Percentiles rank a stretch among this genome's conserved stretches.
Conservation (phyloP, 1,140 invertebrate genomes). For the Apis florea region DNA sequence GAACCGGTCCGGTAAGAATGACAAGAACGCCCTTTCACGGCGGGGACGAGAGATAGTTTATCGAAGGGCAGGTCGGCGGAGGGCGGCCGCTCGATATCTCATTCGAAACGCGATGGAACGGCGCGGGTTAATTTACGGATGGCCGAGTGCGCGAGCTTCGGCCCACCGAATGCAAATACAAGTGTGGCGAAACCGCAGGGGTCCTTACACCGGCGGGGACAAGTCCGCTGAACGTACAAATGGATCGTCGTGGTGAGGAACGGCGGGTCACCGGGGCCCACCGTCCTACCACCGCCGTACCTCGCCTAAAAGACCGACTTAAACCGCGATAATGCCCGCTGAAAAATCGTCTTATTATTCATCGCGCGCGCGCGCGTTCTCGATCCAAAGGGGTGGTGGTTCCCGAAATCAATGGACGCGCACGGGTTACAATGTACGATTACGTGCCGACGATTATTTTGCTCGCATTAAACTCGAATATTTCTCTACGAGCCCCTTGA, state of each 20-base stretch:
- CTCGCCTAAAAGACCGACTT: constrained; percentile 46
- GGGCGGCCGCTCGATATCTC: constrained; percentile 62
- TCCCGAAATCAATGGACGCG: constrained; percentile 32
- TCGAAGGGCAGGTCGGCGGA: constrained; percentile 53
- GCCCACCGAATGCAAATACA: constrained; percentile 62
- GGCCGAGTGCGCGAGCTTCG: constrained; percentile 37
- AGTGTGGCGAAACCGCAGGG: constrained; percentile 66
- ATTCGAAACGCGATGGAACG: constrained; percentile 62
- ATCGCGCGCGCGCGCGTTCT: constrained; percentile 28
- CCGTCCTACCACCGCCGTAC: background rate
- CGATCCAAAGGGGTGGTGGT: background rate
- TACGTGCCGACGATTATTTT: constrained; percentile 38
- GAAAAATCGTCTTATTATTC: constrained; percentile 65
- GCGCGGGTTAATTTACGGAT: constrained; percentile 63
- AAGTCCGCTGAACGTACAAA: constrained; percentile 64
- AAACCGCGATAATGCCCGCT: constrained; percentile 54
- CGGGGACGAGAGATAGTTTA: constrained; percentile 58
- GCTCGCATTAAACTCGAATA: constrained; percentile 41
- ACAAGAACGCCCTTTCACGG: constrained; percentile 50
- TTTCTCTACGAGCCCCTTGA: background rate
- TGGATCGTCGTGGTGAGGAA: constrained; percentile 60
- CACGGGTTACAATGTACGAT: constrained; percentile 10
- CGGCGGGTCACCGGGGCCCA: constrained; percentile 27
- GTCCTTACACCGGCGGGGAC: constrained; percentile 61
- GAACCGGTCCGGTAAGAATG: constrained; percentile 55